Percentiles rank a stretch among this genome's conserved stretches.
phyloP scores from a whole-genome alignment of 1,140 invertebrate genomes.

The Nixonia krombeini region DNA sequence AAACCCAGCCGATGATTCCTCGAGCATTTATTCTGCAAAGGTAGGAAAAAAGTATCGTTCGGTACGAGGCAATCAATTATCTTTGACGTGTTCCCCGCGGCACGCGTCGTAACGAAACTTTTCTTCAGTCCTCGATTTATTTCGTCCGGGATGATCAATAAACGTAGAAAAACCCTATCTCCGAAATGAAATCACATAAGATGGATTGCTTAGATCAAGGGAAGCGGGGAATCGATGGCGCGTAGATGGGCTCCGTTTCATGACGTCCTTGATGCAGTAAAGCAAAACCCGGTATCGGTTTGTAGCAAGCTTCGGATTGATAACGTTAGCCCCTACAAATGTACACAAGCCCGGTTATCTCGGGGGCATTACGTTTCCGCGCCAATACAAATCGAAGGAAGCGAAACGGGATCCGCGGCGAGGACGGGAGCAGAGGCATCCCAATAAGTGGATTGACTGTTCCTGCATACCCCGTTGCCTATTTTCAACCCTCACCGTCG shows the following conservation, averaged over 20 bases:
- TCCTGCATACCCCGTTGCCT: conserved; percentile 42
- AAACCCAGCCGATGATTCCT: too few species aligned
- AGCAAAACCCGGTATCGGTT: conserved; percentile 56
- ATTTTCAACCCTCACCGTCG: conserved; percentile 24
- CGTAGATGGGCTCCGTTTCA: conserved; percentile 51
- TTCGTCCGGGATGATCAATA: conserved; percentile 29
- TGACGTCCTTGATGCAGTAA: conserved; percentile 42
- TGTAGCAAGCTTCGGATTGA: conserved; percentile 35
- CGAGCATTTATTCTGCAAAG: background rate
- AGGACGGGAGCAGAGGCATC: conserved; percentile 56
- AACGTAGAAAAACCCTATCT: conserved; percentile 26
- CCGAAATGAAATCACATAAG: conserved; percentile 29
- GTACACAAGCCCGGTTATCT: conserved; percentile 44
- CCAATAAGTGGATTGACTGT: conserved; percentile 63
- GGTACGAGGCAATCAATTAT: background rate
- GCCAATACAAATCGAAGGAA: conserved; percentile 60
- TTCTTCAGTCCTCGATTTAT: conserved; percentile 29
- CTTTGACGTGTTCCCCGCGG: background rate
- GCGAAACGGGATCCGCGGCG: conserved; percentile 46
- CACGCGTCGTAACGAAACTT: background rate
- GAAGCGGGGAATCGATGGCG: conserved; percentile 38
- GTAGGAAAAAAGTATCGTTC: background rate
- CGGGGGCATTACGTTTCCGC: conserved; percentile 42
- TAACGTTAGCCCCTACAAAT: conserved; percentile 40
- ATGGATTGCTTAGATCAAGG: conserved; percentile 34